Evolutionary conservation across 1,140 invertebrate genomes (phyloP), one percentile per base, ranked within the genome.

Genomic region (Papilio aristodemus): DNA sequence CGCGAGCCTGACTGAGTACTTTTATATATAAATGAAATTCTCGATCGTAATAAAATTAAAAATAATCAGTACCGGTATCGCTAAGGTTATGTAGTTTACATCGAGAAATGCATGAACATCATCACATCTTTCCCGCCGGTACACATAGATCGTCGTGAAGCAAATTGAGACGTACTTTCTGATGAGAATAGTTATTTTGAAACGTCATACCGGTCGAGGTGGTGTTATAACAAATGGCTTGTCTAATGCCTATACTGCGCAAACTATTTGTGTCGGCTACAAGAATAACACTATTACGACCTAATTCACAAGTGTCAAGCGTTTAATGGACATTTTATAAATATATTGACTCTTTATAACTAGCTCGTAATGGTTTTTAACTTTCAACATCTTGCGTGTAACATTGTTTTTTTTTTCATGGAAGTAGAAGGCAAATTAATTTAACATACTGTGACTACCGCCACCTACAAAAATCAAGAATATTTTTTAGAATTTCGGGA

Each of bases 91-190:
- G 19, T 5, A 19, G 19, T 25, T 62, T 62, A 62, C 36, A 62
- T 38, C 6, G 9, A 62, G 32, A 19, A 22, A 19, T 62, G 36
- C 17, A 38, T 37, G n/a, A n/a, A 62, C n/a, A 32, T 32, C 14
- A 39, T 54, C 62, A 17, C 60, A 63, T 50, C 57, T 64, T 59
- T 67, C 71, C 25, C 41, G 22, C 62, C 9, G n/a, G 9, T 17
- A 13, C n/a, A 50, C 36, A 66, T 41, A 14, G 8, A 43, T 67
- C 25, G 63, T 75, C 27, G 69, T 39, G 59, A 43, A 74, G 75
- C 73, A 83, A 83, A 80, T 80, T 76, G 75, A 83, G 72, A 75
- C 72, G 71, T 79, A 78, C 64, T 63, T 25, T 71, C 71, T 69
- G 66, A 75, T 68, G 43, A 63, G 66, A 71, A 74, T 67, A 73